These are phyloP conservation scores for Eristalinus sepulchralis DNA, from an alignment of 2,888 invertebrate genomes.

Conservation along the genomic window DNA sequence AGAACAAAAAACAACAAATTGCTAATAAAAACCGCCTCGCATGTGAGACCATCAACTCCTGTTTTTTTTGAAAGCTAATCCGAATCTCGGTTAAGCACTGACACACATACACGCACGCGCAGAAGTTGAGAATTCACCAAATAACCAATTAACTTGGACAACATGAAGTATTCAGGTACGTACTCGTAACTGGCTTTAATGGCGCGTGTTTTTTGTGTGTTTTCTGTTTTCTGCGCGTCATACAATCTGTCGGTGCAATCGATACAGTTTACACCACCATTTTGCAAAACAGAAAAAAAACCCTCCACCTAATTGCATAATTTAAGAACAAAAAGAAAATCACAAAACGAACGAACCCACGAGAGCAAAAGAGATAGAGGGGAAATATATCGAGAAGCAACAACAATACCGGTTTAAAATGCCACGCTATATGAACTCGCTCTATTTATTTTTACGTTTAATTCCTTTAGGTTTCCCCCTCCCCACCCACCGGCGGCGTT, in stretches of 20 bases:
- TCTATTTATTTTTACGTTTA: slow-evolving; percentile 67
- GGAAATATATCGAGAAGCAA: slow-evolving; percentile 15
- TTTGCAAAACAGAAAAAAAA: slow-evolving; percentile 22
- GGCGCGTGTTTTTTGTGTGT: neutral
- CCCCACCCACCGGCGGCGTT: slow-evolving; percentile 1
- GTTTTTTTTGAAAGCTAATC: neutral
- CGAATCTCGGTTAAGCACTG: neutral
- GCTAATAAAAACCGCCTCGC: neutral
- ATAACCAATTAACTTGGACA: neutral
- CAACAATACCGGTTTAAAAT: slow-evolving; percentile 68
- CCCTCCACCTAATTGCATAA: slow-evolving; percentile 63
- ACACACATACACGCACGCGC: neutral
- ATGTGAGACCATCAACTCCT: neutral
- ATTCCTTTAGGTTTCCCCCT: slow-evolving; percentile 58
- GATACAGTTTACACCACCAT: slow-evolving; percentile 36
- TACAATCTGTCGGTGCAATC: slow-evolving; percentile 34
- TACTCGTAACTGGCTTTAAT: neutral
- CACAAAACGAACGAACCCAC: neutral
- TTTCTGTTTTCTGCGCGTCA: slow-evolving; percentile 20
- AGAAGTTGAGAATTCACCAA: neutral
- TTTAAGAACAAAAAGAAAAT: slow-evolving; percentile 48
- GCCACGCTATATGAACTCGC: slow-evolving; percentile 69
- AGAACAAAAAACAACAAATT: neutral
- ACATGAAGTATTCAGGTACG: neutral
- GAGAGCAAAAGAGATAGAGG: neutral